Base-by-base conservation (phyloP, 1,140 invertebrate genomes). In the Drosophila yakuba region DNA sequence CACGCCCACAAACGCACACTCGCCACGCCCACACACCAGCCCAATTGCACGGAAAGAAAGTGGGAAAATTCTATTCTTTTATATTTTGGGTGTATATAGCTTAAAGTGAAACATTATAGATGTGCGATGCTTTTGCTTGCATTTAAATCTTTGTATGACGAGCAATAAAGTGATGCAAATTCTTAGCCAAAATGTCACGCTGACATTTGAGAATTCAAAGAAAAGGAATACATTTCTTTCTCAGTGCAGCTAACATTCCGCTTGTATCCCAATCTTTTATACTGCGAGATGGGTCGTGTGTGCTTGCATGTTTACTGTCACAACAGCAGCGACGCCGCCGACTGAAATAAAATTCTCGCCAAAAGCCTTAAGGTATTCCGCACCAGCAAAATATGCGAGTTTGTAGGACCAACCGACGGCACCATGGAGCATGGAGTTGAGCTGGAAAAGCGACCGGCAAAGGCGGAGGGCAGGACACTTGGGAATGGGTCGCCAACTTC, bases 291-390 rank as follows among this genome's bases (percentile, higher is more conserved):
- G 38, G 47, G 44, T 23, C 32, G 17, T 23, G 58, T 51, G 45
- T 44, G 52, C 77, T 45, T 59, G 47, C 58, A 72, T 88, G 71
- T 83, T 88, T 89, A 88, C 71, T 63, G 78, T 74, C 82, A 77
- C 77, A 85, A 77, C 81, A 85, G 67, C 68, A 74, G 59, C 52
- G 17, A 17, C 17, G 74, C 44, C 59, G 78, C 56, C 80, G 71
- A 63, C 75, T 78, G 74, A 83, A 89, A 89, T 89, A 89, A 83
- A 89, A 89, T 89, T 64, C 73, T 78, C 61, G 45, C 60, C 72
- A 77, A 88, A 79, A 80, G 83, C 84, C 84, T 88, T 80, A 80
- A 89, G 84, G 84, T 89, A 86, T 89, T 89, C 82, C 69, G 79
- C 84, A 61, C 66, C 80, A 72, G 55, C 77, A 78, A 89, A 84